These are phyloP conservation scores for Anseranas semipalmata DNA, from an alignment of 2,113 vertebrate species.

Conservation along the genomic window DNA sequence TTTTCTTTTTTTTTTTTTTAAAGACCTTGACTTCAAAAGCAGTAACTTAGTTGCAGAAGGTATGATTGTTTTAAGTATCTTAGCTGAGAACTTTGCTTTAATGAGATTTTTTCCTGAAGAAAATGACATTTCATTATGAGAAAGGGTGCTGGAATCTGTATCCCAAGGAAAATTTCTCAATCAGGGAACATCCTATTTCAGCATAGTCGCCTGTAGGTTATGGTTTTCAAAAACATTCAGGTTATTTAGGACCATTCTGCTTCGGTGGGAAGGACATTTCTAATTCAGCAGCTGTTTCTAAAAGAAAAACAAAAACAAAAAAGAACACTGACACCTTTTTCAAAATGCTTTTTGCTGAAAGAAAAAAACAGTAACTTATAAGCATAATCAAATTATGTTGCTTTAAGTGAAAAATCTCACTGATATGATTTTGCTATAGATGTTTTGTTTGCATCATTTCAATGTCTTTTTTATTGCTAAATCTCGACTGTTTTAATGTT, in stretches of 20 bases:
- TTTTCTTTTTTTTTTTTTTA: background rate
- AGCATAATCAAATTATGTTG: rapidly evolving
- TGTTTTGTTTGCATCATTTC: background rate
- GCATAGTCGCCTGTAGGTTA: background rate
- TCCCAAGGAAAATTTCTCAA: background rate
- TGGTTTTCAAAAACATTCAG: background rate
- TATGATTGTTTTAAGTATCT: background rate
- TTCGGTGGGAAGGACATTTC: background rate
- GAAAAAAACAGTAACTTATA: background rate
- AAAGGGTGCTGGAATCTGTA: background rate
- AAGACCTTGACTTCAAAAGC: background rate
- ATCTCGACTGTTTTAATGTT: background rate
- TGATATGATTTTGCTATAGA: background rate
- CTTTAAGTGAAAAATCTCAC: background rate
- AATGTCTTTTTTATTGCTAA: background rate
- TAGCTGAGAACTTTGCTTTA: background rate
- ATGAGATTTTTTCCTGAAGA: background rate
- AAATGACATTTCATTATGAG: rapidly evolving
- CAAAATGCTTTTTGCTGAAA: background rate
- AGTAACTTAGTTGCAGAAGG: background rate
- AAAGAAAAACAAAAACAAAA: too few relatives aligned
- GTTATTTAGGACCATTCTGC: background rate
- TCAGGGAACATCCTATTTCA: background rate
- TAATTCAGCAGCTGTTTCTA: background rate
- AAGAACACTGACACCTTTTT: background rate